Evolutionary conservation across 2,888 invertebrate species (phyloP), one percentile per base, ranked within the genome.

Genomic region (Colletes collaris): DNA sequence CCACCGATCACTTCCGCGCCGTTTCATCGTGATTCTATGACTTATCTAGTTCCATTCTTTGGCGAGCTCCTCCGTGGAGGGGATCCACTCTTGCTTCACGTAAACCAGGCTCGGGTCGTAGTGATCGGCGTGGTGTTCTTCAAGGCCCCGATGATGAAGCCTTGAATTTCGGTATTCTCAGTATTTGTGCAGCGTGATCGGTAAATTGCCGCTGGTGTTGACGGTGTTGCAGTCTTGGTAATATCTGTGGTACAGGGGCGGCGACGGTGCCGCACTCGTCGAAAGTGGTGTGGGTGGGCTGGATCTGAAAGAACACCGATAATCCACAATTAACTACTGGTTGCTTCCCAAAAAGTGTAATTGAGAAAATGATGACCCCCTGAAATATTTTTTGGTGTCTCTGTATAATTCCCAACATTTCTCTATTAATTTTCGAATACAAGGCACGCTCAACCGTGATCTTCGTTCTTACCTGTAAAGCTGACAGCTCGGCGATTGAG

Each of bases 101-200:
- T 92, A 92, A 40, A 92, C 90, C 79, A 91, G 82, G 56, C 87
- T 89, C 52, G 91, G 88, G 76, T 92, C 90, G 78, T 90, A 89
- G 62, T 81, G 81, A 13, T 86, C 82, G 37, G 58, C 8, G 49
- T 86, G 86, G 8, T 86, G 84, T 13, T 88, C 89, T 86, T 91
- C 91, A 91, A 91, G 91, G 83, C 88, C 89, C 76, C 91, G 84
- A 8, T 84, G 85, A 44, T 89, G 89, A 83, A 92, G 89, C 89
- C 93, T 93, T 92, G 93, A 92, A 88, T 91, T 91, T 83, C 92
- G 90, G 85, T 92, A 93, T 82, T 92, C 92, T 93, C 93, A 93
- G 92, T 93, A 93, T 81, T 93, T 93, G 84, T 92, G 93, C 69
- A 93, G 79, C 88, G 93, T 92, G 86, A 93, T 92, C n/a, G 93